phyloP scores from a whole-genome alignment of 2,113 vertebrate genomes.

The Atrichornis clamosus region DNA sequence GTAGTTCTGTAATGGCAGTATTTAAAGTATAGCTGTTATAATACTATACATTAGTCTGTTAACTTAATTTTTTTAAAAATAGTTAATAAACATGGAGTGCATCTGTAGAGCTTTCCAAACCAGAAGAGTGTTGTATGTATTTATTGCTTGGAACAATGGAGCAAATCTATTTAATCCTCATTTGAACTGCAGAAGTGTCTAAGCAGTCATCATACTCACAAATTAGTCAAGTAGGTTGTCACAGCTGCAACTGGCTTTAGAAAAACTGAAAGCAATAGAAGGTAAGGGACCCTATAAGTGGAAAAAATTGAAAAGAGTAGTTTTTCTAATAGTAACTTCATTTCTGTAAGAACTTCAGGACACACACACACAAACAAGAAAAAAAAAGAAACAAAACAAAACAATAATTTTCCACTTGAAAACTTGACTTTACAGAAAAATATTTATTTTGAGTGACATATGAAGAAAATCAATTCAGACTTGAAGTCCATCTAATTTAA shows the following conservation, averaged over 20 bases:
- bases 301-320: fast-evolving
- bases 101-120: neutral
- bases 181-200: neutral
- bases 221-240: neutral
- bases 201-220: neutral
- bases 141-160: neutral
- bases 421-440: neutral
- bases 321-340: neutral
- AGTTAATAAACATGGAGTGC: neutral
- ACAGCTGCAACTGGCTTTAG: neutral
- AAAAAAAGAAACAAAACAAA: neutral
- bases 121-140: neutral
- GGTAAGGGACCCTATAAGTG: neutral
- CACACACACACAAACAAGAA: neutral
- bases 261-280: neutral
- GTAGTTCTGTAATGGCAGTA: neutral
- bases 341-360: neutral
- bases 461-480: neutral
- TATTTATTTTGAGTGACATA: neutral
- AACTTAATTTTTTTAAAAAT: neutral
- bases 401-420: neutral
- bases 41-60: neutral
- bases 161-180: neutral
- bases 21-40: neutral
- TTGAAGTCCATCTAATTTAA: neutral